Evolutionary conservation across 2,888 invertebrate genomes (phyloP), one percentile per base, ranked within the genome.

Genomic region (Luffia ferchaultella): DNA sequence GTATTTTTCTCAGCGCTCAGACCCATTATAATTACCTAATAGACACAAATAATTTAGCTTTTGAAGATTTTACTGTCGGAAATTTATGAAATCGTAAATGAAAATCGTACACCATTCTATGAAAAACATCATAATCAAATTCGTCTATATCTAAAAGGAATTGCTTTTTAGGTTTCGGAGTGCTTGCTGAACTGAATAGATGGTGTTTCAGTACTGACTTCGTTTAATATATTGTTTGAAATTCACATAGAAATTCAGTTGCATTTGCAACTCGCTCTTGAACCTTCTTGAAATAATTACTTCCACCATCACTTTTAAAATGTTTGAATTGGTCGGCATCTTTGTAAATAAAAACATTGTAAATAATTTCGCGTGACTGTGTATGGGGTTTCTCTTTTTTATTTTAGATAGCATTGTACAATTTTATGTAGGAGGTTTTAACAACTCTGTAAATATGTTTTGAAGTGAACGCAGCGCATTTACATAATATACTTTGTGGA

Each of bases 371-470:
- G 12, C 30, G 30, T 30, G 30, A 30, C 30, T 30, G 30, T 12
- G 30, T 30, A 30, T 7, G 12, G 30, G 30, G 3, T 30, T 30
- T 7, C 30, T 3, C 12, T 12, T 30, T 30, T 30, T 30, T 30
- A 3, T 12, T 7, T 7, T 7, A 30, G 30, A 30, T 30, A 71
- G 65, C 65, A 61, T 67, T n/a, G n/a, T 12, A 30, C 30, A 30
- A 30, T 12, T 30, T 30, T 30, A 30, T 7, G 12, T 30, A 7
- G 30, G 30, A 12, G 12, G 30, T 30, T 30, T 30, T n/a, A n/a
- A n/a, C n/a, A n/a, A n/a, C n/a, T n/a, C n/a, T n/a, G n/a, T n/a
- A n/a, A n/a, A n/a, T n/a, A n/a, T n/a, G n/a, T n/a, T n/a, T n/a
- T n/a, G n/a, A n/a, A n/a, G n/a, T n/a, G n/a, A n/a, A n/a, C n/a